Evolutionary conservation across 2,113 vertebrate genomes (phyloP).

Genomic region (Phalacrocorax brasilianus): DNA sequence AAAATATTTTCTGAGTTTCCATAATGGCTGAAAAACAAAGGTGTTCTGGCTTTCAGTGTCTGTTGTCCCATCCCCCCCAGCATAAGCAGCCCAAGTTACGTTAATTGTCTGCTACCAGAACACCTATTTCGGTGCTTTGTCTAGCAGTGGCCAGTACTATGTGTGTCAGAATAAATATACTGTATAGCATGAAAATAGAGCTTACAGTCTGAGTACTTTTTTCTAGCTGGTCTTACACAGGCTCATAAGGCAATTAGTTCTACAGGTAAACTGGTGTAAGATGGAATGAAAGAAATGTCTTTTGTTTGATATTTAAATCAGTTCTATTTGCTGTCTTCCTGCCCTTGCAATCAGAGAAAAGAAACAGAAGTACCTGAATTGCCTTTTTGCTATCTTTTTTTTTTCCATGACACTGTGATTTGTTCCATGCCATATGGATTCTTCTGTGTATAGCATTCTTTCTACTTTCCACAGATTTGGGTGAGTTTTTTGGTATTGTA

Average conservation of each 20-base stretch:
- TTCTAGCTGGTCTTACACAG: neutral
- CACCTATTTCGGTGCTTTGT: neutral
- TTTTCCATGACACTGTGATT: neutral
- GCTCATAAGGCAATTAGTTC: neutral
- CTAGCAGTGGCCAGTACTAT: neutral
- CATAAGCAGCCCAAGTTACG: neutral
- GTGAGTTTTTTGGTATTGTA: neutral
- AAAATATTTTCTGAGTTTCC: neutral
- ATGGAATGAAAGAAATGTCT: neutral
- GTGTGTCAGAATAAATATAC: neutral
- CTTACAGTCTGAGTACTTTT: neutral
- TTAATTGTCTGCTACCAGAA: neutral
- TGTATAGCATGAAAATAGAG: neutral
- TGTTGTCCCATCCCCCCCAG: neutral
- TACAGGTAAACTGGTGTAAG: neutral
- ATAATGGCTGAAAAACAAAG: neutral
- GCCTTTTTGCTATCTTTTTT: neutral
- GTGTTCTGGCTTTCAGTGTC: neutral
- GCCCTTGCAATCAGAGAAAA: neutral
- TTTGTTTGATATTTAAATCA: neutral
- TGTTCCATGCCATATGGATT: neutral
- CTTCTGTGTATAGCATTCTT: neutral
- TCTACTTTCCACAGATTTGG: neutral
- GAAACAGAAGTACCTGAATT: neutral
- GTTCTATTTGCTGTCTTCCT: neutral